Evolutionary conservation across 1,140 invertebrate species (phyloP).

Genomic region (Aphis gossypii): DNA sequence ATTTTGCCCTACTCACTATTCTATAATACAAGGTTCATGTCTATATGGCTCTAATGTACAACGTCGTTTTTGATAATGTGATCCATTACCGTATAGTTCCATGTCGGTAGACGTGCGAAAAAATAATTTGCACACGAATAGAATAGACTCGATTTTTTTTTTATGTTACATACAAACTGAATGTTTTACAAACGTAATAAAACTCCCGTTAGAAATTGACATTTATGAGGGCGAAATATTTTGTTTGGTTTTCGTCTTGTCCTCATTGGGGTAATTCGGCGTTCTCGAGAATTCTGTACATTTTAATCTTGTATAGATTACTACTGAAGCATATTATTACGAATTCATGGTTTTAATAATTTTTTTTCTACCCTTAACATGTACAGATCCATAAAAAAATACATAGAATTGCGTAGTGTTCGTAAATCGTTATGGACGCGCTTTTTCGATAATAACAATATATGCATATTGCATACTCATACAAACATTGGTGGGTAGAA

Average conservation of each 20-base stretch:
- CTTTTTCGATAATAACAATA: not conserved
- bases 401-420: not conserved
- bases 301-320: slow-evolving; percentile 6
- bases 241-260: not conserved
- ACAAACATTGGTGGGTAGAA: not conserved
- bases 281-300: not conserved
- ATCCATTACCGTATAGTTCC: not conserved
- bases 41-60: not conserved
- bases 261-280: not conserved
- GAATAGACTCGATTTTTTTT: not conserved
- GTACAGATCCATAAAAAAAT: not conserved
- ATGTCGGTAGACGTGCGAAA: not conserved
- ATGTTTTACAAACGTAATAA: not conserved
- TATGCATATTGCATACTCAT: not conserved
- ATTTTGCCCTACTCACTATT: not conserved
- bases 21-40: not conserved
- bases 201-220: not conserved
- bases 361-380: not conserved
- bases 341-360: not conserved
- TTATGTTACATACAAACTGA: not conserved
- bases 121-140: slow-evolving; percentile 1
- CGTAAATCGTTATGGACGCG: not conserved
- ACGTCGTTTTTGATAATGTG: slow-evolving; percentile 20
- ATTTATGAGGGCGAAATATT: not conserved
- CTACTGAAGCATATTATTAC: not conserved